Conservation (phyloP, 2,797 vertebrate genomes). For the Tangara arthus region DNA sequence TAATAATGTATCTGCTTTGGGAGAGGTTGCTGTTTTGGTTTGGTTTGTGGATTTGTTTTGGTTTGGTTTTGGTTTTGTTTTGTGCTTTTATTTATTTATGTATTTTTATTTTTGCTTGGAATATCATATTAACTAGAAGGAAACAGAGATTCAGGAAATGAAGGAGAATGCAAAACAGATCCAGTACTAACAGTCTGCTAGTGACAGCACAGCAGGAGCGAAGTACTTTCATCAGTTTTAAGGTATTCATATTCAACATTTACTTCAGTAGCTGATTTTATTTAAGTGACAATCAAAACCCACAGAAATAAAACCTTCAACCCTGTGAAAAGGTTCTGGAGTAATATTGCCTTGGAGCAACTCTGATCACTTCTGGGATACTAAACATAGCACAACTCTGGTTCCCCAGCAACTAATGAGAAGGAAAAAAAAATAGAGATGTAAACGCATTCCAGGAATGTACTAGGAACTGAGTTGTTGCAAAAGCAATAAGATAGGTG, state of each 20-base stretch:
- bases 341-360: neutral
- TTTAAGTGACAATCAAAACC: neutral
- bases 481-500: neutral
- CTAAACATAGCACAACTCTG: neutral
- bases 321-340: neutral
- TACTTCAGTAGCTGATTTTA: neutral
- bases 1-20: neutral
- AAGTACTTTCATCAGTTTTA: neutral
- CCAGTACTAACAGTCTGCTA: neutral
- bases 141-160: neutral
- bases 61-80: rapidly evolving
- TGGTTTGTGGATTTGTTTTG: neutral
- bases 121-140: neutral
- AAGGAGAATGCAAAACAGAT: neutral
- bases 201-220: neutral
- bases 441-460: neutral
- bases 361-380: neutral
- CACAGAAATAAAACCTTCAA: neutral
- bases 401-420: neutral
- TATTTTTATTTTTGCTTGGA: neutral
- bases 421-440: neutral
- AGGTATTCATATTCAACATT: neutral
- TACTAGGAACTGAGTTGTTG: neutral
- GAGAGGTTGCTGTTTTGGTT: neutral
- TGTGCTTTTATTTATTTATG: rapidly evolving